These are phyloP conservation scores for Ellobius talpinus DNA, from an alignment of 2,113 vertebrate genomes.

Conservation along the genomic window DNA sequence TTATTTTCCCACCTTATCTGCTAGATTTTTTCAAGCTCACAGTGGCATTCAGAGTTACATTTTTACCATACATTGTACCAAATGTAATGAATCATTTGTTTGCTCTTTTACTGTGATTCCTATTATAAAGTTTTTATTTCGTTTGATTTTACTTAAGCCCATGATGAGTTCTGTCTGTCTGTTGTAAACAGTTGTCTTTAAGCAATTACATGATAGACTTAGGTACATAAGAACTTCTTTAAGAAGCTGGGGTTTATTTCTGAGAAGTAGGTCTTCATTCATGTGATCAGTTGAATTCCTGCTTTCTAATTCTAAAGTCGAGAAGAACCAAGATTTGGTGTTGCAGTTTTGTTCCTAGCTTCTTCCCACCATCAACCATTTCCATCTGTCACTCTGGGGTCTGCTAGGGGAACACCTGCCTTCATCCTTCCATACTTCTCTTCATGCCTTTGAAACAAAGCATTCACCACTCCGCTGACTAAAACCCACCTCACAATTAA, in stretches of 20 bases:
- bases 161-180: background rate
- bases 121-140: background rate
- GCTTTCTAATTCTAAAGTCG: background rate
- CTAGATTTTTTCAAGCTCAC: background rate
- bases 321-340: background rate
- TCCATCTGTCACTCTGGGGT: background rate
- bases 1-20: background rate
- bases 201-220: background rate
- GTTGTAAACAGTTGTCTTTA: background rate
- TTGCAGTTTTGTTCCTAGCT: background rate
- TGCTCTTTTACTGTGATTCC: conserved; percentile 29
- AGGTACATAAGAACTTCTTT: background rate
- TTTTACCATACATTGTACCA: background rate
- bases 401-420: no score
- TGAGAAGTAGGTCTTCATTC: background rate
- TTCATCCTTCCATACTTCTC: background rate
- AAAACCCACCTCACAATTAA: background rate
- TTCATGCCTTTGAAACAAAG: background rate
- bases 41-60: background rate
- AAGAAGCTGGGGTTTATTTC: conserved; percentile 6
- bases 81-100: background rate
- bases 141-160: background rate
- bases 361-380: background rate
- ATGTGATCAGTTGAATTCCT: background rate
- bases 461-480: background rate